Conservation (phyloP, 2,113 vertebrate species). For the Gila orcuttii region DNA sequence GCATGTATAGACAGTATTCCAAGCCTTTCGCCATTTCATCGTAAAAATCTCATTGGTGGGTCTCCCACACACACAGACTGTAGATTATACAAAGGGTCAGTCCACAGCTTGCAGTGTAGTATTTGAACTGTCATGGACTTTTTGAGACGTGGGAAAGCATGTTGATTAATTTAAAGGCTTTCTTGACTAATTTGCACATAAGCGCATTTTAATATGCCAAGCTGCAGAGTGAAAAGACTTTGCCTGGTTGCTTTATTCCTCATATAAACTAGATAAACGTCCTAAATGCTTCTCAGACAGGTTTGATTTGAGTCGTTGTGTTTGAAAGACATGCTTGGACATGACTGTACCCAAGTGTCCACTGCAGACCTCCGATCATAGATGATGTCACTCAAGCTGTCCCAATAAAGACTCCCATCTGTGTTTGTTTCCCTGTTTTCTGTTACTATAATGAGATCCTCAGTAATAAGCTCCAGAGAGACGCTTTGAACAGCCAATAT, state of each 20-base stretch:
- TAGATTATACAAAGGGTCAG: slow-evolving; percentile 3
- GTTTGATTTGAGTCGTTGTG: background rate
- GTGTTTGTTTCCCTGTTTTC: slow-evolving; percentile 20
- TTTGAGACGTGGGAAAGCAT: background rate
- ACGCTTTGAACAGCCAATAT: slow-evolving; percentile 9
- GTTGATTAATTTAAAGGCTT: slow-evolving; percentile 17
- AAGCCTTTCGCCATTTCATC: background rate
- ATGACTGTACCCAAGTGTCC: background rate
- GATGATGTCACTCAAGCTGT: slow-evolving; percentile 33
- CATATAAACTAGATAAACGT: background rate
- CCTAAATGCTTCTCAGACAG: background rate
- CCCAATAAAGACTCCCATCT: slow-evolving; percentile 36
- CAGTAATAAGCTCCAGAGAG: slow-evolving; percentile 16
- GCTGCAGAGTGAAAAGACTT: slow-evolving; percentile 1
- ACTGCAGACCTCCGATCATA: background rate
- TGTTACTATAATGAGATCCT: slow-evolving; percentile 36
- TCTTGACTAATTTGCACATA: background rate
- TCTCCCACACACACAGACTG: background rate
- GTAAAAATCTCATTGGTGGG: background rate
- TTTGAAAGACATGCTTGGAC: slow-evolving; percentile 7
- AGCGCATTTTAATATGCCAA: background rate
- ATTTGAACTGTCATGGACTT: background rate
- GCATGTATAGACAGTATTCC: slow-evolving; percentile 13
- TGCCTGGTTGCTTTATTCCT: background rate
- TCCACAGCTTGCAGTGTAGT: slow-evolving; percentile 3